Evolutionary conservation across 2,113 vertebrate species (phyloP), one percentile per base, ranked within the genome.

Genomic region (zebrafish (Danio rerio)): DNA sequence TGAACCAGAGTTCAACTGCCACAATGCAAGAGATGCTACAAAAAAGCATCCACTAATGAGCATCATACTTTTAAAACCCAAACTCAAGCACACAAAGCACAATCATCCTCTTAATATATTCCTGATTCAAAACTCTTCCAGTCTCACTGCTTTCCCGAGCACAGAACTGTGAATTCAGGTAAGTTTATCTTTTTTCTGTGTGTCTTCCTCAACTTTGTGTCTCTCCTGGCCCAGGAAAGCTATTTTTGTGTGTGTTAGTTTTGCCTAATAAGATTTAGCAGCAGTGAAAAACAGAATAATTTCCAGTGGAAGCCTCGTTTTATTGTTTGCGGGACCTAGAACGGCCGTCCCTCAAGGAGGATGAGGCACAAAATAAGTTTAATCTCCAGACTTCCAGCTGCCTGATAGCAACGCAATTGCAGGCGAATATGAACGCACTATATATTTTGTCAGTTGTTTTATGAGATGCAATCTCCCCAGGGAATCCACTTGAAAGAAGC

Each of bases 201-300:
- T 65, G 43, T 31, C 12, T 40, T 15, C 50, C 62, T 47, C 16
- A 71, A 45, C 58, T 47, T n/a, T 74, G 20, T 7, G 16, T 49
- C 49, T 20, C 52, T 40, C 20, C 13, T 9, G 9, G 18, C 11
- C 16, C n/a, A 4, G 53, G 16, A 40, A 70, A 73, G 62, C 86
- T 86, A 50, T 68, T 84, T 88, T 85, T 79, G 5, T 61, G 85
- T 83, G 83, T 73, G 81, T 86, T 87, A 86, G 63, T 75, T 87
- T 87, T 52, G 80, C 50, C 9, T 81, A 87, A 87, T 56, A 73
- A 59, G 69, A 88, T 89, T 84, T 63, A 70, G 43, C 65, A 42
- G 12, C 49, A 21, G 9, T 49, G 12, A 77, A 66, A 81, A 58
- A 16, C 52, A 52, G 85, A 78, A 58, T 55, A 12, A 42, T 78